Conservation (phyloP, 2,113 vertebrate genomes). For the Anthoscopus minutus region DNA sequence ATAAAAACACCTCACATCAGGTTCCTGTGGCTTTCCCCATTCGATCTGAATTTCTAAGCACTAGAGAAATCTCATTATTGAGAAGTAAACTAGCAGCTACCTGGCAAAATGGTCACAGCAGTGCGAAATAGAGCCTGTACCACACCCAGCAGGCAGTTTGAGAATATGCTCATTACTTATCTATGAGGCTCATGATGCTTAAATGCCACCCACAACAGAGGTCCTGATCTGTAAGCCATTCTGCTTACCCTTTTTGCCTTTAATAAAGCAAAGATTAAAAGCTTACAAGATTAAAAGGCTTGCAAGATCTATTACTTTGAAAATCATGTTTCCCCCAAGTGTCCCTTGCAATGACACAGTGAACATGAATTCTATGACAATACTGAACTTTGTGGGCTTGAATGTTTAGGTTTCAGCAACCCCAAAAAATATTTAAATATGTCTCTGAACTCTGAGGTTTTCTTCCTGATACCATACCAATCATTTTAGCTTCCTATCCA, state of each 20-base stretch:
- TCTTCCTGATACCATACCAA: not conserved
- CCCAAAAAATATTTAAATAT: not conserved
- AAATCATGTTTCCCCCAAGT: not conserved
- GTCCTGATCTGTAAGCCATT: not conserved
- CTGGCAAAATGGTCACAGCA: not conserved
- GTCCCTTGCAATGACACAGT: not conserved
- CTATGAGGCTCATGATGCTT: not conserved
- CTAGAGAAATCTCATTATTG: slow-evolving; percentile 17
- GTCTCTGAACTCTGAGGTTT: not conserved
- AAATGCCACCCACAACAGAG: slow-evolving; percentile 31
- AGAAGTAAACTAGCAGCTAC: slow-evolving; percentile 24
- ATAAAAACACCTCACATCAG: not conserved
- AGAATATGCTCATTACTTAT: not conserved
- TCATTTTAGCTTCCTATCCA: not conserved
- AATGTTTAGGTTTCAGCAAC: not conserved
- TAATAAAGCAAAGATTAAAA: slow-evolving; percentile 24
- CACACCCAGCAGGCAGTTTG: not conserved
- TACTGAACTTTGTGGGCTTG: not conserved
- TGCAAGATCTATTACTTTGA: not conserved
- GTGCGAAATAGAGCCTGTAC: slow-evolving; percentile 18
- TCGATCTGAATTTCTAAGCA: slow-evolving; percentile 24
- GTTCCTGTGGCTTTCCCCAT: not conserved
- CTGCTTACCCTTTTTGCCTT: not conserved
- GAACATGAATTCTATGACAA: not conserved
- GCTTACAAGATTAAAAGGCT: not conserved